Base-by-base conservation (phyloP, 2,113 vertebrate genomes). In the Ptyas mucosa region DNA sequence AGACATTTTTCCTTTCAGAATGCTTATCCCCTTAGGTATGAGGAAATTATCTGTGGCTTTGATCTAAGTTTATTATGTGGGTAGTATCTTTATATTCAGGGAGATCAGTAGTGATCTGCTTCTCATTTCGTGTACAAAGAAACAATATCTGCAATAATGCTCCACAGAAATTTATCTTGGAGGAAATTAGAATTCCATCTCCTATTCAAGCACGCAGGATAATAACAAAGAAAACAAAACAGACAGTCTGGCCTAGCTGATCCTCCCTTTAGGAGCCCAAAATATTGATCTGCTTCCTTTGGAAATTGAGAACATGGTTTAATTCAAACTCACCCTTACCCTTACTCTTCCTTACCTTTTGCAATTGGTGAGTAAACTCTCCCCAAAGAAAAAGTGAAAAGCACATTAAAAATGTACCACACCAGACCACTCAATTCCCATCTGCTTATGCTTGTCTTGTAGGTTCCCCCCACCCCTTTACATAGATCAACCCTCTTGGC, bases 91-190 rank as follows among this genome's bases (percentile, higher is more conserved):
- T 6, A 15, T 12, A 5, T 57, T 51, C 26, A 12, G 43, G 49
- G 26, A 14, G 9, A 49, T 18, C 91, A 51, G 85, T 29, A 23
- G 81, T 46, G 18, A 20, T 49, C 23, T n/a, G 6, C 46, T 29
- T 52, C 91, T 88, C 57, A 81, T 21, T 61, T 88, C 53, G 49
- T 54, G 51, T 24, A 58, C 91, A 75, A 15, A 43, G 86, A 88
- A 61, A 88, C 86, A 88, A 88, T 69, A 88, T 61, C 91, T 92
- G 58, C n/a, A 5, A 53, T 88, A 88, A 57, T 92, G 57, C 43
- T 18, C 49, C 29, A 5, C 23, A 1, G 26, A 88, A 75, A 92
- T 92, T 58, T 61, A 86, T 88, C 86, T 88, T 46, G 87, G 90
- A 91, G 90, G 58, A 92, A 75, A 88, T 75, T 53, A 88, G 86